Conservation (phyloP, 2,888 invertebrate species). For the Drosophila yooni region DNA sequence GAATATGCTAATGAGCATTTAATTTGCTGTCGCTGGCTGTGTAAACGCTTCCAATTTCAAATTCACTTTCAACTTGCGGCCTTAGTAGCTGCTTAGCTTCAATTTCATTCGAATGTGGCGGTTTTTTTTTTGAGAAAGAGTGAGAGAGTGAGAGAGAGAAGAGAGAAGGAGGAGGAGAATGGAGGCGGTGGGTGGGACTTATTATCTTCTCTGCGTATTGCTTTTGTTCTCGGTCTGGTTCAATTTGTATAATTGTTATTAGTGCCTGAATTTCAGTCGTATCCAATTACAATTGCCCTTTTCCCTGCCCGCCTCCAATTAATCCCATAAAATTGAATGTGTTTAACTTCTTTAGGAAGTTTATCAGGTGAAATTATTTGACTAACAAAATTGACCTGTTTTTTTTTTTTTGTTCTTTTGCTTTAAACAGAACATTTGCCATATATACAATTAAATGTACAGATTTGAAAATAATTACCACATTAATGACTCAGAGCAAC, state of each 20-base stretch:
- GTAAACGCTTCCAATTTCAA: slow-evolving; percentile 62
- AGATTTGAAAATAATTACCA: background rate
- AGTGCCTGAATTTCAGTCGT: slow-evolving; percentile 5
- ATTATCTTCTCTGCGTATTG: slow-evolving; percentile 6
- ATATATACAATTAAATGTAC: background rate
- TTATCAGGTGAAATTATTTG: background rate
- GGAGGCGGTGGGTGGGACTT: slow-evolving; percentile 9
- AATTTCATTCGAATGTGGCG: slow-evolving; percentile 55
- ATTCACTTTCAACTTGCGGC: slow-evolving; percentile 68
- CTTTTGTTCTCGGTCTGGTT: slow-evolving; percentile 1
- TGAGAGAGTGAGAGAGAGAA: no score
- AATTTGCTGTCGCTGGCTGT: slow-evolving; percentile 54
- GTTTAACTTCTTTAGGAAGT: background rate
- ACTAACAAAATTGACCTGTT: background rate
- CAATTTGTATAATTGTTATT: slow-evolving; percentile 36
- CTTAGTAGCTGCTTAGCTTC: slow-evolving; percentile 62
- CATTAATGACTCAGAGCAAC: background rate
- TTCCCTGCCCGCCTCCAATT: background rate
- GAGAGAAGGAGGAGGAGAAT: no score
- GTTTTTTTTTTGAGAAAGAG: slow-evolving; percentile 5
- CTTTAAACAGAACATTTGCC: background rate
- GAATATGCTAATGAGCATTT: slow-evolving; percentile 74
- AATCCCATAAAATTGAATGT: background rate
- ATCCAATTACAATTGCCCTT: slow-evolving; percentile 1
- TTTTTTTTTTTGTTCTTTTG: background rate